Evolutionary conservation across 2,113 vertebrate species (phyloP).

Genomic region (Peromyscus californicus): DNA sequence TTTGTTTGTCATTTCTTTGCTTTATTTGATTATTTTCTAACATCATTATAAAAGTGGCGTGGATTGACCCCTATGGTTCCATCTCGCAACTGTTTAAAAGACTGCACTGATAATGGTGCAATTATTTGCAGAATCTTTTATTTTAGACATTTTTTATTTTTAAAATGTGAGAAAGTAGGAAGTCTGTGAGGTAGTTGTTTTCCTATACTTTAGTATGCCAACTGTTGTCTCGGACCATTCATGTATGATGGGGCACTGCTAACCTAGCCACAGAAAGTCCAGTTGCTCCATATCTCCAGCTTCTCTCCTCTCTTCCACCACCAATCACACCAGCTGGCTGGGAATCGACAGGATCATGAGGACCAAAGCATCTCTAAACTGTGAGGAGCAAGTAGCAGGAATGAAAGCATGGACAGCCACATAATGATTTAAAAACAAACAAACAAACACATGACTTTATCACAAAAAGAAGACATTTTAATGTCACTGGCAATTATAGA

Average conservation of each 20-base stretch:
- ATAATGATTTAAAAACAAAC: not conserved
- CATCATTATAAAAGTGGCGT: not conserved
- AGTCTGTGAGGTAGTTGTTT: not conserved
- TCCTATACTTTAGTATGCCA: not conserved
- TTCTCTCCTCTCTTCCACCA: not conserved
- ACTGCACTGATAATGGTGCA: too few relatives aligned
- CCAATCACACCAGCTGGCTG: not conserved
- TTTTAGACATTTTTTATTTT: not conserved
- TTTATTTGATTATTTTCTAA: not conserved
- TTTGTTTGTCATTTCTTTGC: not conserved
- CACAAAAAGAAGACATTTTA: not conserved
- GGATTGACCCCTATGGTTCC: not conserved
- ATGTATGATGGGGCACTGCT: not conserved
- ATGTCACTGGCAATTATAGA: not conserved
- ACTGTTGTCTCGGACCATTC: not conserved
- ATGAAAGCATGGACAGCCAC: not conserved
- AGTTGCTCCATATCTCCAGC: not conserved
- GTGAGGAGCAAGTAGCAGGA: not conserved
- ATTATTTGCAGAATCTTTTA: constrained; percentile 16
- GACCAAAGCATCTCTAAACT: not conserved
- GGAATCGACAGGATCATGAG: not conserved
- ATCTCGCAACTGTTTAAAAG: not conserved
- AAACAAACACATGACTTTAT: not conserved
- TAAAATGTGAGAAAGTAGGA: not conserved
- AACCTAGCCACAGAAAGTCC: not conserved